These are phyloP conservation scores for Spheniscus humboldti DNA, from an alignment of 2,797 vertebrate genomes.

Conservation along the genomic window DNA sequence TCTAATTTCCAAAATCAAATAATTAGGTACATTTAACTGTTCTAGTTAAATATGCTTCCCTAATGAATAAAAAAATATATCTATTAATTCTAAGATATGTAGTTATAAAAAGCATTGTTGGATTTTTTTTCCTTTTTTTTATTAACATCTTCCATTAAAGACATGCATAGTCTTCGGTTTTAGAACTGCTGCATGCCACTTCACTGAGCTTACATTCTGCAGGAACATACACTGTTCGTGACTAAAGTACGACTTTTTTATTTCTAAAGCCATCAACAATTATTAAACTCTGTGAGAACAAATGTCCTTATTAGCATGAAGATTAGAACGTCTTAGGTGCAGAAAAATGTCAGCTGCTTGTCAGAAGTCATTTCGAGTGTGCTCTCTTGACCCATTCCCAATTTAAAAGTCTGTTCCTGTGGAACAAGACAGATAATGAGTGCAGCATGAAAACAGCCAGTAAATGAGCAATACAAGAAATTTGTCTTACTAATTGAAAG, in stretches of 20 bases:
- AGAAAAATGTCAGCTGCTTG: slow-evolving; percentile 44
- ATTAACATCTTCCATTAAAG: background rate
- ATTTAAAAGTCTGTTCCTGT: slow-evolving; percentile 38
- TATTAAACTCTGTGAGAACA: slow-evolving; percentile 29
- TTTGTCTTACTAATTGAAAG: slow-evolving; percentile 59
- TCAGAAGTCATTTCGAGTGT: slow-evolving; percentile 26
- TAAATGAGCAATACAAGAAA: slow-evolving; percentile 42
- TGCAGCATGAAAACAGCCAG: slow-evolving; percentile 7
- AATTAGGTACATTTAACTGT: background rate
- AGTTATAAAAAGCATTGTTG: fast-evolving
- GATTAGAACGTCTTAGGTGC: slow-evolving; percentile 34
- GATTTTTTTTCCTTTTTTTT: background rate
- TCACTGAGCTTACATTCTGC: background rate
- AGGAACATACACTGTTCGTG: background rate
- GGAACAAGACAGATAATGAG: slow-evolving; percentile 39
- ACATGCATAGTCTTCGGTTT: background rate
- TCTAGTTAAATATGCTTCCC: background rate
- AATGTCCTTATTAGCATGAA: slow-evolving; percentile 48
- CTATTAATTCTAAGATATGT: background rate
- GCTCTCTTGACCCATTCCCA: slow-evolving; percentile 49
- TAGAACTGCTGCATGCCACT: background rate
- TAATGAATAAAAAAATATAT: background rate
- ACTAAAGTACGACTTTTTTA: background rate
- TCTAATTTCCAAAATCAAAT: background rate
- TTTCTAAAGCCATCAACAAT: slow-evolving; percentile 43